Percentiles rank a stretch among this genome's conserved stretches.
These are phyloP conservation scores for Lagocephalus sceleratus DNA, from an alignment of 2,797 vertebrate species.

Conservation along the genomic window DNA sequence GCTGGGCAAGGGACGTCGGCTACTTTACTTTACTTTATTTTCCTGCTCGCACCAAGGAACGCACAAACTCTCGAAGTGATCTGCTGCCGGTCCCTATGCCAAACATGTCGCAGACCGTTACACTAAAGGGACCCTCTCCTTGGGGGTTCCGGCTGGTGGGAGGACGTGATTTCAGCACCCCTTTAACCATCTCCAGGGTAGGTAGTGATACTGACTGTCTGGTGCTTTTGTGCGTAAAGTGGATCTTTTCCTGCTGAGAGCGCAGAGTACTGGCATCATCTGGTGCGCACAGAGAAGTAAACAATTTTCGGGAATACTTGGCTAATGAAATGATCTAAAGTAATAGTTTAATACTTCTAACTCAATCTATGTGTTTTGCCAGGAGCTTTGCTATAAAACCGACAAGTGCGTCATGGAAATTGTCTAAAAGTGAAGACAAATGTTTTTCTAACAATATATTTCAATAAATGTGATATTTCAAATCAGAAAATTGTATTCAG, in stretches of 20 bases:
- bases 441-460: too few relatives aligned
- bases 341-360: too few relatives aligned
- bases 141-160: slow-evolving; percentile 96
- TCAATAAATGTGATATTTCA: too few relatives aligned
- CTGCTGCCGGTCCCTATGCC: slow-evolving; percentile 4
- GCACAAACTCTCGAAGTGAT: slow-evolving; percentile 20
- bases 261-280: background rate
- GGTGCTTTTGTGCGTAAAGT: too few relatives aligned
- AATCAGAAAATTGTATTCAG: too few relatives aligned
- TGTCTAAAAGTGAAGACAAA: too few relatives aligned
- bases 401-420: too few relatives aligned
- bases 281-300: too few relatives aligned
- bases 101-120: slow-evolving; percentile 84
- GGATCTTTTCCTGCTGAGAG: background rate
- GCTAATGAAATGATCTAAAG: too few relatives aligned
- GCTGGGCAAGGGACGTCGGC: slow-evolving; percentile 39
- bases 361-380: too few relatives aligned
- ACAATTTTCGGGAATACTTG: too few relatives aligned
- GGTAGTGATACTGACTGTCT: slow-evolving; percentile 44
- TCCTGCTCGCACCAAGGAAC: slow-evolving; percentile 2
- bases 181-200: slow-evolving; percentile 93
- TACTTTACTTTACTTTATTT: slow-evolving; percentile 10
- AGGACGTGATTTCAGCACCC: slow-evolving; percentile 92
- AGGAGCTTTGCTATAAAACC: too few relatives aligned
- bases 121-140: slow-evolving; percentile 88